These are phyloP conservation scores for Darevskia mixta DNA, from an alignment of 2,797 vertebrate genomes.

Conservation along the genomic window DNA sequence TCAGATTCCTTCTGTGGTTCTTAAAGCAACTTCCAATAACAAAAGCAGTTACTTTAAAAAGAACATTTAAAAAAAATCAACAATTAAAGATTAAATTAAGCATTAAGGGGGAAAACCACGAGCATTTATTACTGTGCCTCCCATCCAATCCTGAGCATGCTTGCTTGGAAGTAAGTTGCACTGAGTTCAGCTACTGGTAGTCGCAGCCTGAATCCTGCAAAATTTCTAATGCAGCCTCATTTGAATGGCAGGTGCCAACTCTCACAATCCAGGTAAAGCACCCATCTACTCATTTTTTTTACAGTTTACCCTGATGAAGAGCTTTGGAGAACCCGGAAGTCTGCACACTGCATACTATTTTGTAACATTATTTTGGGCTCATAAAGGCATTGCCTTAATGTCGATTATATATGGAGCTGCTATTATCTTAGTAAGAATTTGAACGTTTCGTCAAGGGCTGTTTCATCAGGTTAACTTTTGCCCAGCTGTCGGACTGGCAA, in stretches of 20 bases:
- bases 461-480: slow-evolving; percentile 66
- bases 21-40: background rate
- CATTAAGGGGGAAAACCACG: background rate
- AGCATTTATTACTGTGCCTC: background rate
- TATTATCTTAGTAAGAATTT: background rate
- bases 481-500: slow-evolving; percentile 42
- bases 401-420: background rate
- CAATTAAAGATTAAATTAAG: background rate
- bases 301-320: background rate
- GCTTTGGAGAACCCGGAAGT: background rate
- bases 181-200: background rate
- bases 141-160: background rate
- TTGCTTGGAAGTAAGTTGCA: background rate
- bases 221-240: background rate
- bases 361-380: background rate
- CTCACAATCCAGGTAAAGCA: background rate
- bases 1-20: background rate
- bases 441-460: background rate
- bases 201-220: background rate
- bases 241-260: background rate
- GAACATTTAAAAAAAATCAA: background rate
- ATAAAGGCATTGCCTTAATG: background rate
- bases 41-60: background rate
- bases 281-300: too few relatives aligned
- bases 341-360: background rate